Conservation (phyloP, 2,797 vertebrate species). For the Oreonectes daqikongensis region DNA sequence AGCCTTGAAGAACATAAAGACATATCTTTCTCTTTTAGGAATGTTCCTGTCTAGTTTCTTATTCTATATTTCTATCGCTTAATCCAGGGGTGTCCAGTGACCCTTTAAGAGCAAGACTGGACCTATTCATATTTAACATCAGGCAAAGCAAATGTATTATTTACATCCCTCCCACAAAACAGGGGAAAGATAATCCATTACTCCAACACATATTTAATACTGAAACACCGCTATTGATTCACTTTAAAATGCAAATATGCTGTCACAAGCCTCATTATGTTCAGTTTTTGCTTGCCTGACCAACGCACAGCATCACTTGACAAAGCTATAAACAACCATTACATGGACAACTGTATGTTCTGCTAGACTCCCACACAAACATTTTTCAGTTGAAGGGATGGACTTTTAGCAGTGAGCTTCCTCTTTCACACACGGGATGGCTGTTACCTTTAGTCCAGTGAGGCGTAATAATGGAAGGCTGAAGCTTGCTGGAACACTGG, state of each 20-base stretch:
- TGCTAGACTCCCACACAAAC: neutral
- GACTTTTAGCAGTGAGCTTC: neutral
- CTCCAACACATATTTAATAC: neutral
- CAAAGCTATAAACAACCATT: neutral
- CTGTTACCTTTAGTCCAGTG: conserved; percentile 41
- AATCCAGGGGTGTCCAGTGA: no score
- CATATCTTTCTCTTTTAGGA: no score
- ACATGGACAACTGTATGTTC: neutral
- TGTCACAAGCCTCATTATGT: no score
- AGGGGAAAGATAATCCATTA: neutral
- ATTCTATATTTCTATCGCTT: no score
- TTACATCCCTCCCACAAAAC: neutral
- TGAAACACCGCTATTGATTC: no score
- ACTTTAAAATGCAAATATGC: no score
- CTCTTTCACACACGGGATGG: neutral
- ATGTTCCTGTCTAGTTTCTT: no score
- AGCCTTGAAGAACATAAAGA: no score
- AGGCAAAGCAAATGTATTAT: neutral
- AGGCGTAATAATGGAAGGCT: conserved; percentile 50
- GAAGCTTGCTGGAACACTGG: conserved; percentile 40
- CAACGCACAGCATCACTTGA: no score
- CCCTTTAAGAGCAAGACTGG: no score
- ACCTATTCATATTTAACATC: no score
- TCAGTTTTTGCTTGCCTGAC: no score
- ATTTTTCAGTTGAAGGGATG: neutral